A percentile compares a stretch with the other conserved stretches of the same genome.
Conservation (phyloP, 2,113 vertebrate species). For the Oriolus oriolus region DNA sequence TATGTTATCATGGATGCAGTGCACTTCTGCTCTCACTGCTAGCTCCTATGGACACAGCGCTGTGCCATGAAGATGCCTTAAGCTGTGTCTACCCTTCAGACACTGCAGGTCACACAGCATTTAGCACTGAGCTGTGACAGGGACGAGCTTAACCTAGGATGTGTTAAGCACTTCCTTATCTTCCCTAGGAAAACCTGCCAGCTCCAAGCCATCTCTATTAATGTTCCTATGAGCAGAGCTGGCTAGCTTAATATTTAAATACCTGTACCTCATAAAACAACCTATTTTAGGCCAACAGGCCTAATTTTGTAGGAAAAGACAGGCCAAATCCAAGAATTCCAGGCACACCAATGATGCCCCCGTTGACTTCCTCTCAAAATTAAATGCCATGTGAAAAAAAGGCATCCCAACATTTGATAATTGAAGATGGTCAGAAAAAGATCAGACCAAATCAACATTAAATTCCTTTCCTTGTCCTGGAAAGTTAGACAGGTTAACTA, state of each 20-base stretch:
- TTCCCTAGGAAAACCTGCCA: neutral
- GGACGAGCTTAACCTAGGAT: neutral
- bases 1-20: neutral
- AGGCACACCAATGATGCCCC: neutral
- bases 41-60: neutral
- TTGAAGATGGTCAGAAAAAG: neutral
- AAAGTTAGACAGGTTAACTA: neutral
- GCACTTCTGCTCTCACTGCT: neutral
- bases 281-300: neutral
- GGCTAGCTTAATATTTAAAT: neutral
- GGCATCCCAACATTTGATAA: neutral
- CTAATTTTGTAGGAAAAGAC: neutral
- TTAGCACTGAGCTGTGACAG: neutral
- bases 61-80: neutral
- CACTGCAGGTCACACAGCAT: neutral
- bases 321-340: neutral
- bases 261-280: neutral
- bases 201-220: neutral
- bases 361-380: neutral
- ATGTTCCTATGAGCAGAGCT: neutral
- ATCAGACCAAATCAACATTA: neutral
- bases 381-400: neutral
- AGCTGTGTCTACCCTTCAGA: neutral
- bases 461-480: neutral
- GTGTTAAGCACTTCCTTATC: neutral